These are phyloP conservation scores for Pavo muticus DNA, from an alignment of 2,113 vertebrate species.

Conservation along the genomic window DNA sequence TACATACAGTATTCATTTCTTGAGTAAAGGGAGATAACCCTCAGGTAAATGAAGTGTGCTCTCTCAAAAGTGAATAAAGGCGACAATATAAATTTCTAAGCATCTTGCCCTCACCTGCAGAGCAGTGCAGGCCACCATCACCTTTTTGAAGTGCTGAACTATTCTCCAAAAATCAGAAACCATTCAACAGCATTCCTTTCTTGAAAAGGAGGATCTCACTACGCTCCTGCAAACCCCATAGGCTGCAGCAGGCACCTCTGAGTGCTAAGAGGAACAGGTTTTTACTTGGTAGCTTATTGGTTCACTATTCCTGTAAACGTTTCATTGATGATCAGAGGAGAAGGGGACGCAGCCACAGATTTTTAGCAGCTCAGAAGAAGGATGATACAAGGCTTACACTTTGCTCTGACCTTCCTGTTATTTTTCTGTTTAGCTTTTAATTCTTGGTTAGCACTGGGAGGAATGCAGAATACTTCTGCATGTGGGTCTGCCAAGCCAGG, in stretches of 20 bases:
- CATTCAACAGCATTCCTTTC: not conserved
- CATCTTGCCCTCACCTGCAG: not conserved
- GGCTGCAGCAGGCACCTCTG: rapidly evolving
- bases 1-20: not conserved
- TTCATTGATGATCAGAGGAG: not conserved
- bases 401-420: constrained; percentile 55
- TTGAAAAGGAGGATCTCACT: not conserved
- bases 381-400: not conserved
- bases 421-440: constrained; percentile 63
- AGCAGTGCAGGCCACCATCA: not conserved
- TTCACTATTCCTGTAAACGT: not conserved
- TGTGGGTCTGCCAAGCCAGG: not conserved
- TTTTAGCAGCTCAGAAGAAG: not conserved
- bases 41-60: constrained; percentile 1
- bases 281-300: not conserved
- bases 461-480: constrained; percentile 22
- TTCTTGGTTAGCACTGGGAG: constrained; percentile 48
- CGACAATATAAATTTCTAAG: constrained; percentile 78
- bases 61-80: constrained; percentile 76
- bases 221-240: rapidly evolving
- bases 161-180: constrained; percentile 64
- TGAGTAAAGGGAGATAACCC: not conserved
- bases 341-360: not conserved
- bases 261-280: not conserved
- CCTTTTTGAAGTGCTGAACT: constrained; percentile 78